Evolutionary conservation across 2,797 vertebrate species (phyloP).

Genomic region (Anabas testudineus): DNA sequence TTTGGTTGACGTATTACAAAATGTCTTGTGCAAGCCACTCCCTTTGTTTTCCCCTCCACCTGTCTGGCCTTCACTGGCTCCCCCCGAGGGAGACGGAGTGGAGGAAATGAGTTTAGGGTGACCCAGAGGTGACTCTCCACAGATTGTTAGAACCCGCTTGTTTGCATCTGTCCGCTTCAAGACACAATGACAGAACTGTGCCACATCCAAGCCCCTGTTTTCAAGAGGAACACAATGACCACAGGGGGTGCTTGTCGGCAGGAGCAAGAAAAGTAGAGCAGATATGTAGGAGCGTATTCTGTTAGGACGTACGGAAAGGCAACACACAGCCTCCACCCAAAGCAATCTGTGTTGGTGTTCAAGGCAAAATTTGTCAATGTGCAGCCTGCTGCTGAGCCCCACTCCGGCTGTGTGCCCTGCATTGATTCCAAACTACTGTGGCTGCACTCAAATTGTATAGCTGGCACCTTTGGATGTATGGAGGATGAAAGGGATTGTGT

Average conservation of each 20-base stretch:
- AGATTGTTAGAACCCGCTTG: conserved; percentile 63
- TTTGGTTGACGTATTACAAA: conserved; percentile 20
- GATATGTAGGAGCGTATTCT: conserved; percentile 62
- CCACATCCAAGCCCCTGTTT: conserved; percentile 12
- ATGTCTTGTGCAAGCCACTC: conserved; percentile 24
- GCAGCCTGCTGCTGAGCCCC: conserved; percentile 56
- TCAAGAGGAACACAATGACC: conserved; percentile 24
- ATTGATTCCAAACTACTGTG: conserved; percentile 70
- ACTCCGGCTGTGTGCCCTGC: conserved; percentile 61
- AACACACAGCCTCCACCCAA: conserved; percentile 56
- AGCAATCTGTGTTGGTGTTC: conserved; percentile 68
- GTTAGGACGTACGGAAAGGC: conserved; percentile 52
- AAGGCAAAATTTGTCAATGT: conserved; percentile 71
- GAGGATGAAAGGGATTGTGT: conserved; percentile 33
- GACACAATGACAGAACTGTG: conserved; percentile 68
- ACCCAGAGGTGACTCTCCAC: conserved; percentile 67
- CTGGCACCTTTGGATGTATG: conserved; percentile 38
- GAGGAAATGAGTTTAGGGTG: conserved; percentile 58
- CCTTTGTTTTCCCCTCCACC: conserved; percentile 46
- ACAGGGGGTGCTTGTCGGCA: conserved; percentile 39
- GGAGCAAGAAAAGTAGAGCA: conserved; percentile 63
- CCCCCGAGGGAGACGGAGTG: conserved; percentile 43
- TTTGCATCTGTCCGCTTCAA: conserved; percentile 71
- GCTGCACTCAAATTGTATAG: conserved; percentile 40
- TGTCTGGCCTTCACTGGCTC: conserved; percentile 21